Evolutionary conservation across 2,888 invertebrate species (phyloP), one percentile per base, ranked within the genome.

Genomic region (Cistogaster globosa): DNA sequence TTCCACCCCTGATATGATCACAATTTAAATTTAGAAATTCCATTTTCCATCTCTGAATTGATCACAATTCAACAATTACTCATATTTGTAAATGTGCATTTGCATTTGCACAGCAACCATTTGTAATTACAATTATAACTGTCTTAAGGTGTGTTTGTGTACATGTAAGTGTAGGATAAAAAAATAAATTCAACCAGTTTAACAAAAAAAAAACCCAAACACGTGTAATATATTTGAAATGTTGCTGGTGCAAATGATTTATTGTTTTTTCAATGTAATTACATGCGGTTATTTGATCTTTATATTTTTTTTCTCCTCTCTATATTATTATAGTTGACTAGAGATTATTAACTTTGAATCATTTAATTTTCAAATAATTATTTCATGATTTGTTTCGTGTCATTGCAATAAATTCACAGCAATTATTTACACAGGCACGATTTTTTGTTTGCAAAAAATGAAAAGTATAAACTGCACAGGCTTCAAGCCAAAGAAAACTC

Each of bases 301-400:
- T 79, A n/a, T 48, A 14, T 42, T 42, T 42, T 22, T 32, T 8
- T 58, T 60, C 2, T 20, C 32, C 65, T 1, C 12, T 48, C 71
- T 48, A 18, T 62, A 55, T 72, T 68, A 80, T 84, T 82, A 63
- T 74, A 38, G 38, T 74, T 84, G 58, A 82, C 78, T 78, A 78
- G 58, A 16, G 74, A 78, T 82, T 65, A 82, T 85, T 78, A 75
- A 58, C 58, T 57, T 55, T 22, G 45, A 82, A 77, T 60, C 12
- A 63, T 71, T 81, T 77, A 65, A 68, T 60, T 53, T 67, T 60
- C 12, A 77, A 53, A 63, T 48, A 77, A 74, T 75, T 74, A 69
- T 68, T 77, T 62, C 42, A 55, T 55, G 9, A 42, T 67, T 75
- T 69, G 38, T 42, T 71, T 32, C n/a, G 36, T 53, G 18, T 60